Percentiles rank a stretch among this genome's conserved stretches.
Conservation (phyloP, 1,140 invertebrate species). For the Temnothorax longispinosus region DNA sequence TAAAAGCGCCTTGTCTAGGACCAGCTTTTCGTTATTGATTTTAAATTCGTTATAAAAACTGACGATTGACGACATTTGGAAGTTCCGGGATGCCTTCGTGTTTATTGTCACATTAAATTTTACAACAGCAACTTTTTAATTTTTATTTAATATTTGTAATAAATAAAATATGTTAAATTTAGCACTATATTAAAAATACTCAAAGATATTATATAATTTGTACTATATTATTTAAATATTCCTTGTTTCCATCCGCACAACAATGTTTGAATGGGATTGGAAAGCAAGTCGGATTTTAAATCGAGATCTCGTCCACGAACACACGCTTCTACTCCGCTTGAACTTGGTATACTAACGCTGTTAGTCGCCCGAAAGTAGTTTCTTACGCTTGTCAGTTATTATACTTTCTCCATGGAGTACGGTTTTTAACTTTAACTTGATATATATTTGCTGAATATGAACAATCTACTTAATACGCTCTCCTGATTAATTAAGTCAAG, state of each 20-base stretch:
- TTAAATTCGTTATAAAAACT: background rate
- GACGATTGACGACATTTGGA: background rate
- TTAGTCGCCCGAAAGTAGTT: background rate
- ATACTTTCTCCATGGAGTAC: constrained; percentile 10
- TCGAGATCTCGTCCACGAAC: constrained; percentile 2
- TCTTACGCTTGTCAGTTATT: background rate
- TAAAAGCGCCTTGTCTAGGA: background rate
- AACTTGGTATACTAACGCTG: background rate
- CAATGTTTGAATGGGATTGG: background rate
- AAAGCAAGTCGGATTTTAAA: constrained; percentile 31
- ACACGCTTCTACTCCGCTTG: background rate
- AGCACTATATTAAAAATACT: background rate
- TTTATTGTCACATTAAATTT: background rate
- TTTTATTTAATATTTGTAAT: constrained; percentile 1
- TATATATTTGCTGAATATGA: background rate
- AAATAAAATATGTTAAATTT: background rate
- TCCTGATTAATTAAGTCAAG: background rate
- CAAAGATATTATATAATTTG: background rate
- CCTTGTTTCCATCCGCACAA: background rate
- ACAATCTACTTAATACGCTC: background rate
- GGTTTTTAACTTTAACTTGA: background rate
- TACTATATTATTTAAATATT: background rate
- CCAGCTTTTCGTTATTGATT: background rate
- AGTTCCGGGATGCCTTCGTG: background rate
- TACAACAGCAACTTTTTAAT: background rate